Conservation (phyloP, 2,888 invertebrate genomes). For the Apoderus coryli region DNA sequence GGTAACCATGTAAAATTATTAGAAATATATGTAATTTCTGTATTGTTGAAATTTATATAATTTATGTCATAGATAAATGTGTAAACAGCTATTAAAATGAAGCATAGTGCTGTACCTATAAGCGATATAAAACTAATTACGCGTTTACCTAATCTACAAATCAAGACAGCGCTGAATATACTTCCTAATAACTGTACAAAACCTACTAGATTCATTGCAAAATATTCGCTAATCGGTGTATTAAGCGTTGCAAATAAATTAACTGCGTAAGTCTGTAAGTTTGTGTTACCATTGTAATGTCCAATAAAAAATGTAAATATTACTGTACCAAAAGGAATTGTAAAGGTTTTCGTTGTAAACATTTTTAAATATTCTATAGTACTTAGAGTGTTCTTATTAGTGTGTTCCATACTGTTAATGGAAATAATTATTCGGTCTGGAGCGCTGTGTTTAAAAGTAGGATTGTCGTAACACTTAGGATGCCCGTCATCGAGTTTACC, state of each 20-base stretch:
- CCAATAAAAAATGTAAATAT: constrained; percentile 54
- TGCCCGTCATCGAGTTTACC: constrained; percentile 4
- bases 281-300: constrained; percentile 61
- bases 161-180: constrained; percentile 45
- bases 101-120: constrained; percentile 47
- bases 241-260: constrained; percentile 55
- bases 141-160: constrained; percentile 61
- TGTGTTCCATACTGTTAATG: no score
- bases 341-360: constrained; percentile 45
- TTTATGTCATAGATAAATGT: constrained; percentile 26
- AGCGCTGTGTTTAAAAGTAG: no score
- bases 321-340: constrained; percentile 53
- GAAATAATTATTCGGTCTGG: no score
- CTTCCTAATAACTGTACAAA: constrained; percentile 59
- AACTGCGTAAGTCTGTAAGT: constrained; percentile 60
- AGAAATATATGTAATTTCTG: neutral
- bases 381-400: neutral
- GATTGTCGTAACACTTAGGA: no score
- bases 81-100: constrained; percentile 44
- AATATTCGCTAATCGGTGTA: no score
- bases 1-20: constrained; percentile 44
- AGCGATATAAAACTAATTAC: constrained; percentile 52
- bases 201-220: no score
- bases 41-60: constrained; percentile 14
- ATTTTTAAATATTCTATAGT: constrained; percentile 16